Conservation (phyloP, 2,797 vertebrate genomes). For the Cynodonichthys magdalenae region DNA sequence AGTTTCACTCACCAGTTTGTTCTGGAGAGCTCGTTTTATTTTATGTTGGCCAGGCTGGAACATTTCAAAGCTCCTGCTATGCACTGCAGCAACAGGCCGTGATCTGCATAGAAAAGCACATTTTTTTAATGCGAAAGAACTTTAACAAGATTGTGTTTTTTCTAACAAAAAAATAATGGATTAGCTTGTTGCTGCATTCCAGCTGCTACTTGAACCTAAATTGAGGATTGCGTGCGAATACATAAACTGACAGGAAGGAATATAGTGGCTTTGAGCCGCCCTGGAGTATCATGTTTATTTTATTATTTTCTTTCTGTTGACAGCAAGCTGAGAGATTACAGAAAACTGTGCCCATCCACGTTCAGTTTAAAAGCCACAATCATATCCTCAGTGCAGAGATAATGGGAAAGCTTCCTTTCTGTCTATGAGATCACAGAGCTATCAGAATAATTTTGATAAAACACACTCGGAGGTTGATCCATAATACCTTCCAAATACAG, state of each 20-base stretch:
- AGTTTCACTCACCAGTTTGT: conserved; percentile 11
- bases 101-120: conserved; percentile 17
- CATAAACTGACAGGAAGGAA: conserved; percentile 39
- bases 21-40: conserved; percentile 20
- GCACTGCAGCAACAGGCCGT: conserved; percentile 1
- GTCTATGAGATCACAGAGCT: conserved; percentile 1
- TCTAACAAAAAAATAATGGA: conserved; percentile 18
- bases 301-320: conserved; percentile 46
- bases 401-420: conserved; percentile 23
- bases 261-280: conserved; percentile 21
- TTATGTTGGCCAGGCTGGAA: background rate
- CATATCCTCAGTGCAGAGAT: conserved; percentile 28
- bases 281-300: conserved; percentile 44
- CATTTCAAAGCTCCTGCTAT: conserved; percentile 1
- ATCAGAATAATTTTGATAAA: conserved; percentile 7
- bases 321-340: conserved; percentile 51
- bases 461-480: background rate
- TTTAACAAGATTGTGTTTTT: conserved; percentile 12
- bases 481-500: background rate
- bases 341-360: conserved; percentile 19
- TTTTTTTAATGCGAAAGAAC: conserved; percentile 9
- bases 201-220: conserved; percentile 31
- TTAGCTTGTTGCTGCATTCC: conserved; percentile 15
- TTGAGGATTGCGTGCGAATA: conserved; percentile 31
- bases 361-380: conserved; percentile 23